These are phyloP conservation scores for Diglossa brunneiventris DNA, from an alignment of 2,113 vertebrate genomes.

Conservation along the genomic window DNA sequence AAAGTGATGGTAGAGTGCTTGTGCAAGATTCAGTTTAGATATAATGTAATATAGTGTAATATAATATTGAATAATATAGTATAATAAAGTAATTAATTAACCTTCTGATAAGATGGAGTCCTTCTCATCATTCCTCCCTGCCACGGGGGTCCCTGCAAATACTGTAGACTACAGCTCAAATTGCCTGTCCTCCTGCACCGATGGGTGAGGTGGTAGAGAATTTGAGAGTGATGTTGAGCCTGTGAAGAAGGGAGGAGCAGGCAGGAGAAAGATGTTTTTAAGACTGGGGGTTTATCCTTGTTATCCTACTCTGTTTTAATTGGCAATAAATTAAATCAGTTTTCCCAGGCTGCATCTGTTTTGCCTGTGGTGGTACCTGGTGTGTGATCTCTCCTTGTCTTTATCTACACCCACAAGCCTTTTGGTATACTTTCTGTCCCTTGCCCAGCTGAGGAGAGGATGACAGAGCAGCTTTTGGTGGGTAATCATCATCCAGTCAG, in stretches of 20 bases:
- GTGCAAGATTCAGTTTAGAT: too few relatives aligned
- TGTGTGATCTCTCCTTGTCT: not conserved
- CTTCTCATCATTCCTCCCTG: too few relatives aligned
- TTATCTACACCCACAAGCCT: rapidly evolving
- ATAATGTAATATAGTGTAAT: too few relatives aligned
- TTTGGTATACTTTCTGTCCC: not conserved
- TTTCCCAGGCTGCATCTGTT: not conserved
- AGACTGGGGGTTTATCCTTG: not conserved
- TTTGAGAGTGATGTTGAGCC: rapidly evolving
- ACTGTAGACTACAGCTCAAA: not conserved
- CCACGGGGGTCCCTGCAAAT: too few relatives aligned
- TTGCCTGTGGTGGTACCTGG: not conserved
- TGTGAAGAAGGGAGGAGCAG: not conserved
- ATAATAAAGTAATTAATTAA: too few relatives aligned
- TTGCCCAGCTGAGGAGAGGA: not conserved
- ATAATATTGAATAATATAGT: too few relatives aligned
- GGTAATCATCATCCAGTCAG: too few relatives aligned
- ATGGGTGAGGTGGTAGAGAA: not conserved
- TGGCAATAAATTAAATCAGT: not conserved
- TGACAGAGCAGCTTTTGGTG: not conserved
- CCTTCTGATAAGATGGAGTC: too few relatives aligned
- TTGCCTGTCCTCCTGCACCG: rapidly evolving
- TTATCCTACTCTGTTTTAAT: not conserved
- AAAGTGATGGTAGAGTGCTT: too few relatives aligned
- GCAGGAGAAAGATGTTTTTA: not conserved